Evolutionary conservation across 2,113 vertebrate genomes (phyloP).

Genomic region (Marcusenius ussheri): DNA sequence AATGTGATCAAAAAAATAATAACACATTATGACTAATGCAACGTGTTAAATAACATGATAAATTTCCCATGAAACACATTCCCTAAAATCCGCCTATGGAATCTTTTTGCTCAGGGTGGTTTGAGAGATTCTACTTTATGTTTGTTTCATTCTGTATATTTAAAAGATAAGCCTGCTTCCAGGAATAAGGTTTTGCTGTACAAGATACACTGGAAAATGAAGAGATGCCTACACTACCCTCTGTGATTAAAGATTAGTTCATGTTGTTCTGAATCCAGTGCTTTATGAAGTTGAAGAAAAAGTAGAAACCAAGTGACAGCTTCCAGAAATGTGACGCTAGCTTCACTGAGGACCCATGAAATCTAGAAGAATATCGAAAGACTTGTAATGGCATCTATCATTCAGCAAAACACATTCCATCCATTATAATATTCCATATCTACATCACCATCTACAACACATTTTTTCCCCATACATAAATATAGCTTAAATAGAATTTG

Average conservation of each 20-base stretch:
- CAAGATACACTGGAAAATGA: neutral
- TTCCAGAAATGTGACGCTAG: constrained; percentile 1
- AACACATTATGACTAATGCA: neutral
- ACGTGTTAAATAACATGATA: neutral
- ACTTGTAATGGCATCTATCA: neutral
- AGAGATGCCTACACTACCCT: neutral
- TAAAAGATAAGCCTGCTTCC: neutral
- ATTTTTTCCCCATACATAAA: neutral
- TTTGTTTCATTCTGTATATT: neutral
- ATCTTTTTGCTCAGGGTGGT: neutral
- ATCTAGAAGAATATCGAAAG: neutral
- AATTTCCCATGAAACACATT: neutral
- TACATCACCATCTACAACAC: too few species aligned
- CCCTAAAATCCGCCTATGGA: neutral
- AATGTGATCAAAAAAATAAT: neutral
- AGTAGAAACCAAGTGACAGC: neutral
- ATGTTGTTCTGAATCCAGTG: neutral
- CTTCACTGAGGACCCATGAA: neutral
- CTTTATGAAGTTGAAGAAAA: neutral
- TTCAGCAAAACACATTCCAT: neutral
- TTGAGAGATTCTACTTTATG: neutral
- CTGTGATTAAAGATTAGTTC: neutral
- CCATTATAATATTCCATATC: neutral
- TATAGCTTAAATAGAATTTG: neutral
- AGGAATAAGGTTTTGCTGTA: neutral